These are phyloP conservation scores for Idaea biselata DNA, from an alignment of 2,888 invertebrate species.

Conservation along the genomic window DNA sequence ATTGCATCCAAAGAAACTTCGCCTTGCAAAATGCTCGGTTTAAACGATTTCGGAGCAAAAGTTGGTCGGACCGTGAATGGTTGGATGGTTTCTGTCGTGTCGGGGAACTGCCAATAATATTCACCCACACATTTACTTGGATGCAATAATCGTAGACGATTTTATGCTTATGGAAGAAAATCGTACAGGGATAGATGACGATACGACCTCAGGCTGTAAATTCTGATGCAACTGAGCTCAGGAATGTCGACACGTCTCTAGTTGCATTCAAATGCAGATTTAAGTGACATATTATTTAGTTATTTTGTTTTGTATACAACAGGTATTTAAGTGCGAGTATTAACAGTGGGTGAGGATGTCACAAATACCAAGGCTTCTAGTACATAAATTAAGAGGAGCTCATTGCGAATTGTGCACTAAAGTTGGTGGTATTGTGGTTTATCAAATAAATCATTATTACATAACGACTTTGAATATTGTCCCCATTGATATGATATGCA, in stretches of 20 bases:
- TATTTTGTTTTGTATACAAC: constrained; percentile 10
- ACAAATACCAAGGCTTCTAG: constrained; percentile 1
- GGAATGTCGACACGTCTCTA: constrained; percentile 50
- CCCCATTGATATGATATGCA: background rate
- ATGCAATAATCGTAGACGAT: constrained; percentile 64
- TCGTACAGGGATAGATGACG: constrained; percentile 48
- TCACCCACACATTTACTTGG: constrained; percentile 70
- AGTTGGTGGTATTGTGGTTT: background rate
- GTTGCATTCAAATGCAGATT: constrained; percentile 42
- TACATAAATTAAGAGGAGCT: background rate
- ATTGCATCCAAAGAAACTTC: constrained; percentile 33
- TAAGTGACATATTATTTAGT: constrained; percentile 27
- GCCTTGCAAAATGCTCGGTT: constrained; percentile 29
- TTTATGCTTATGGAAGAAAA: constrained; percentile 60
- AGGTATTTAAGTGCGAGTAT: background rate
- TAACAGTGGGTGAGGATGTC: background rate
- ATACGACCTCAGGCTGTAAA: constrained; percentile 47
- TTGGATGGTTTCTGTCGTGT: constrained; percentile 54
- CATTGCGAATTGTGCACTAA: background rate
- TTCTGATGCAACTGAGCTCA: constrained; percentile 48
- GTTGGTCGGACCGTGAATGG: constrained; percentile 50
- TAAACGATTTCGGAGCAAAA: constrained; percentile 23
- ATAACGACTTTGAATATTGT: no score
- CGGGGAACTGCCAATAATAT: constrained; percentile 73
- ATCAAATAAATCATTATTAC: background rate